A percentile compares a stretch with the other conserved stretches of the same genome.
Conservation (phyloP, 2,797 vertebrate species). For the Bovichtus diacanthus region DNA sequence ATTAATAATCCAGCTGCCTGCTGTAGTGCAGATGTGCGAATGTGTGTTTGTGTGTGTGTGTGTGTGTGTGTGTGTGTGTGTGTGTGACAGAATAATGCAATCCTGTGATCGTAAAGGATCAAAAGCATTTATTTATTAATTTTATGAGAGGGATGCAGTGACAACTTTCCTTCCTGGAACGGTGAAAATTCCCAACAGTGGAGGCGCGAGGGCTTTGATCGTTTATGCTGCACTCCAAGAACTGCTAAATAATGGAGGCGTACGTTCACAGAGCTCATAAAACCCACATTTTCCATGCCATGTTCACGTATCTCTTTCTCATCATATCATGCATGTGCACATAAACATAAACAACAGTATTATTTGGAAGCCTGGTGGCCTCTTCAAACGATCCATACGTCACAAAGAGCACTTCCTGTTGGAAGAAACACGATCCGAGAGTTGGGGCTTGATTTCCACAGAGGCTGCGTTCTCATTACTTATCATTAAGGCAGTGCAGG, state of each 20-base stretch:
- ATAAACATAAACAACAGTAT: not conserved
- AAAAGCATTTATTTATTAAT: constrained; percentile 52
- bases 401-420: constrained; percentile 7
- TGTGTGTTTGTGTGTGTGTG: no score
- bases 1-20: constrained; percentile 65
- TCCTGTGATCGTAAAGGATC: constrained; percentile 70
- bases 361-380: not conserved
- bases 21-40: constrained; percentile 7
- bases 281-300: constrained; percentile 16
- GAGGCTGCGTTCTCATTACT: constrained; percentile 57
- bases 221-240: constrained; percentile 45
- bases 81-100: constrained; percentile 61
- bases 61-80: no score
- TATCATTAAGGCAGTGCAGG: constrained; percentile 48
- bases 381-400: not conserved
- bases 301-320: constrained; percentile 11
- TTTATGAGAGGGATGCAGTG: constrained; percentile 41
- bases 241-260: constrained; percentile 66
- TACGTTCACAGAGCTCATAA: constrained; percentile 45
- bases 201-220: constrained; percentile 65
- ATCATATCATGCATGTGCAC: not conserved
- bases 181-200: constrained; percentile 34
- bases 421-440: constrained; percentile 14
- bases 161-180: constrained; percentile 60
- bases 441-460: constrained; percentile 45